phyloP scores from a whole-genome alignment of 2,797 vertebrate species.

The Dermochelys coriacea region DNA sequence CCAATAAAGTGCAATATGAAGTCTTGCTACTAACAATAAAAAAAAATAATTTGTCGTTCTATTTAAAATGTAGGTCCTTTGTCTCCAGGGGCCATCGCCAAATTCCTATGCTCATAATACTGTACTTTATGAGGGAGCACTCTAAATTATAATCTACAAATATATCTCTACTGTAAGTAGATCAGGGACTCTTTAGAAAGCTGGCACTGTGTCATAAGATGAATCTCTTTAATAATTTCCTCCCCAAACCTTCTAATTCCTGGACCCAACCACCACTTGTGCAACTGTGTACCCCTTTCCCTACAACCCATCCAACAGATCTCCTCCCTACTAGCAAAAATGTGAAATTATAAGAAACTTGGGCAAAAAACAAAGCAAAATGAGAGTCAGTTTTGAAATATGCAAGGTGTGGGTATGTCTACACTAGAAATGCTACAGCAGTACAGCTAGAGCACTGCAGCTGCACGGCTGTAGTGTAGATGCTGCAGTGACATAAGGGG shows the following conservation, averaged over 20 bases:
- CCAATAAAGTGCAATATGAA: neutral
- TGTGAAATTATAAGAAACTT: neutral
- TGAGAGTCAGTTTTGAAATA: neutral
- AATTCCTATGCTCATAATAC: too few species aligned
- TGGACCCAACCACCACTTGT: neutral
- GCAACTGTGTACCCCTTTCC: neutral
- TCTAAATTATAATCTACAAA: too few species aligned
- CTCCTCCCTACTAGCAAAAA: neutral
- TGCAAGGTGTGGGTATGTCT: neutral
- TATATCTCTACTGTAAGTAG: neutral
- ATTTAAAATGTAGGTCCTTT: neutral
- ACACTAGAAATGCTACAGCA: constrained; percentile 10
- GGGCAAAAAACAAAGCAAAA: neutral
- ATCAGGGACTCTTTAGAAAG: neutral
- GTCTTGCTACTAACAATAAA: neutral
- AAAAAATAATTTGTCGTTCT: neutral
- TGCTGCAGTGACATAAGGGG: neutral
- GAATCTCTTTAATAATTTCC: neutral
- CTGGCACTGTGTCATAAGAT: neutral
- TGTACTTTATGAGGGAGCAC: too few species aligned
- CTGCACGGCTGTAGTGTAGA: neutral
- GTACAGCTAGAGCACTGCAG: neutral
- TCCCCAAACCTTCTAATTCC: neutral
- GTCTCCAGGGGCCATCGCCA: too few species aligned
- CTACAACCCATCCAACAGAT: neutral